Conservation (phyloP, 2,888 invertebrate genomes). For the Drepanosiphum platanoidis region DNA sequence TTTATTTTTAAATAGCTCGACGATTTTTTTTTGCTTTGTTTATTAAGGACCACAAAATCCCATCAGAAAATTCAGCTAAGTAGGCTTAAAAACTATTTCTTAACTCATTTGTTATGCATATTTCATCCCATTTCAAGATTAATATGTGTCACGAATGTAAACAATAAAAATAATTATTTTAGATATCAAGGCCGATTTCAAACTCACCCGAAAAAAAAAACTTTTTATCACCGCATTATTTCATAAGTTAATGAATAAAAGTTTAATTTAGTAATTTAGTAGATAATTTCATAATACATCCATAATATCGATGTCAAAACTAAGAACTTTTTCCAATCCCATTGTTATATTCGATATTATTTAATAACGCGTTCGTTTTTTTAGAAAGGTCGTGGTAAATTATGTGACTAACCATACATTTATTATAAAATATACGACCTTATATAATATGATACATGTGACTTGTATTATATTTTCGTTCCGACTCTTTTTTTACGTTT, state of each 20-base stretch:
- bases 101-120: constrained; percentile 13
- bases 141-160: constrained; percentile 18
- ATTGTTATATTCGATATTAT: neutral
- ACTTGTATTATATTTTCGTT: too few relatives aligned
- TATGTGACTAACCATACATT: too few relatives aligned
- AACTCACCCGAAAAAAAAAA: neutral
- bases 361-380: neutral
- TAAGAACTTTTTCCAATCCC: neutral
- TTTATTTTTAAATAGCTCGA: neutral
- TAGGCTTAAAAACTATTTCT: constrained; percentile 8
- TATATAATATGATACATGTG: too few relatives aligned
- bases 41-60: neutral
- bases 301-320: neutral
- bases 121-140: neutral
- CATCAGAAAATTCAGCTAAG: constrained; percentile 9
- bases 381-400: too few relatives aligned
- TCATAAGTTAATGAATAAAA: too few relatives aligned
- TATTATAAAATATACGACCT: too few relatives aligned
- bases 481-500: too few relatives aligned
- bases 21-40: neutral
- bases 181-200: neutral
- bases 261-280: too few relatives aligned
- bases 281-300: neutral
- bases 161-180: constrained; percentile 24
- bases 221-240: too few relatives aligned